Base-by-base conservation (phyloP, 2,888 invertebrate species). In the Cybosia mesomella region DNA sequence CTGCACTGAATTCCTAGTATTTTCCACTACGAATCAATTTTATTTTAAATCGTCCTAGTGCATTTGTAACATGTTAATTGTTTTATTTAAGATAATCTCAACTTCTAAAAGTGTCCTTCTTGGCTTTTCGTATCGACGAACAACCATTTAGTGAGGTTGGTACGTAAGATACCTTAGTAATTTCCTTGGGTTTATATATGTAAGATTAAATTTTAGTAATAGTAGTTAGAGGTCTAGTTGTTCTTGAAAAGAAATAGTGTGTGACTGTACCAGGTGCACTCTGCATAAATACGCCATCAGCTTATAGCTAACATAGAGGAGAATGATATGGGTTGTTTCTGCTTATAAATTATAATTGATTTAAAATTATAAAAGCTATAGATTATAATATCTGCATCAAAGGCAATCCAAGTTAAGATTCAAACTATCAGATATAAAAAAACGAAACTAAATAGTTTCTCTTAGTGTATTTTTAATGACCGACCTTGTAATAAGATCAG, bases 401-500 rank as follows among this genome's bases (percentile, higher is more conserved):
- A 18, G 2, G 18, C 18, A 43, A 43, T 39, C 39, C 5, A 43
- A 43, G 13, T 39, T 39, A n/a, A 49, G 18, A 43, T 43, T 18
- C 18, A 43, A n/a, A 8, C n/a, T 18, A 49, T 7, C 11, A 36
- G 11, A 5, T n/a, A 18, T 18, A 18, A 49, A 9, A 28, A n/a
- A n/a, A 18, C 43, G 18, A 18, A 49, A 49, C 15, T 24, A 34
- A 18, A 24, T n/a, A 24, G 34, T 22, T 32, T 54, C 34, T 21
- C 2, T 28, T 57, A 21, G 49, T 64, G 28, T 22, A 65, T 24
- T 58, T 34, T 62, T 66, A 63, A 70, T 60, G 62, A 63, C 28
- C 57, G 58, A 55, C 62, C 68, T 62, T 66, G 61, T 64, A 58
- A 68, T 62, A 59, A 74, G 11, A 67, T 68, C 64, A 68, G 55